Evolutionary conservation across 2,888 invertebrate genomes (phyloP).

Genomic region (Neoascia interrupta): DNA sequence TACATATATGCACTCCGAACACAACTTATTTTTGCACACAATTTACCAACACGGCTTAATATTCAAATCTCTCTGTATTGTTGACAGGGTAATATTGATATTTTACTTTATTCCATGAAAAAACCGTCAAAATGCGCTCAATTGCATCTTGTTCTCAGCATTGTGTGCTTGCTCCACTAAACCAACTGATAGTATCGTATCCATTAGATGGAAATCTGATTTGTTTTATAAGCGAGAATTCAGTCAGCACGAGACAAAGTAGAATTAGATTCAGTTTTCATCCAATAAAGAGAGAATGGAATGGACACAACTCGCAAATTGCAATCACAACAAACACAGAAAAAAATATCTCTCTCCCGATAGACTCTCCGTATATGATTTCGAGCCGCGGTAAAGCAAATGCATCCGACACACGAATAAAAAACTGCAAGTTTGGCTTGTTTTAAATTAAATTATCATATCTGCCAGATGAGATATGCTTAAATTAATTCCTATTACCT

Average conservation of each 20-base stretch:
- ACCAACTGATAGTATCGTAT: conserved; percentile 60
- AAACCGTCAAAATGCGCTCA: conserved; percentile 44
- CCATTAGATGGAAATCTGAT: conserved; percentile 58
- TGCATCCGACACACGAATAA: conserved; percentile 37
- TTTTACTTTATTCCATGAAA: conserved; percentile 15
- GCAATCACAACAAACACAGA: conserved; percentile 38
- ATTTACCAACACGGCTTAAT: too few relatives aligned
- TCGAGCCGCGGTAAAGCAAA: too few relatives aligned
- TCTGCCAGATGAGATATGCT: conserved; percentile 26
- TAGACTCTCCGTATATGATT: conserved; percentile 7
- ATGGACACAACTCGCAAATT: too few relatives aligned
- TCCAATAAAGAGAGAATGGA: conserved; percentile 14
- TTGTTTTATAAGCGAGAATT: conserved; percentile 43
- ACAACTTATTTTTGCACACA: too few relatives aligned
- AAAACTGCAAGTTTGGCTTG: conserved; percentile 59
- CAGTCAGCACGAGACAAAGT: conserved; percentile 23
- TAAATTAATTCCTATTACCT: too few relatives aligned
- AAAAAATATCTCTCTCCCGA: conserved; percentile 29
- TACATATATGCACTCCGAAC: too few relatives aligned
- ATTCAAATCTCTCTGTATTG: too few relatives aligned
- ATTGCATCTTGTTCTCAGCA: conserved; percentile 36
- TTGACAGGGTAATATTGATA: too few relatives aligned
- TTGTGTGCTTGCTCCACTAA: conserved; percentile 63
- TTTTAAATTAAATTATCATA: conserved; percentile 46
- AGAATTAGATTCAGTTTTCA: conserved; percentile 22